Evolutionary conservation across 2,888 invertebrate species (phyloP).

Genomic region (Aplocera efformata): DNA sequence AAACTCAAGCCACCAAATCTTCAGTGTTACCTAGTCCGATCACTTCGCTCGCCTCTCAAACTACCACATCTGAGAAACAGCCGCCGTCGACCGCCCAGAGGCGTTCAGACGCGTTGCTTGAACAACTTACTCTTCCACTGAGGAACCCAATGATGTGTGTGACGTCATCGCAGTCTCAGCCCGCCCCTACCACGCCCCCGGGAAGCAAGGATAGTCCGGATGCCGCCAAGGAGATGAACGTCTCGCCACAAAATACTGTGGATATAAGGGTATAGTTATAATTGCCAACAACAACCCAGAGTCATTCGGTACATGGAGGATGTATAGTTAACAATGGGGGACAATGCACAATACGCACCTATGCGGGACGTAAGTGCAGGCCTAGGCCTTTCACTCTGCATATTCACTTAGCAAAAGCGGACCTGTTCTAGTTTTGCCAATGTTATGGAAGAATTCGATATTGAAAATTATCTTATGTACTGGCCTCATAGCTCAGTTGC

Average conservation of each 20-base stretch:
- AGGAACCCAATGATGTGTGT: constrained; percentile 54
- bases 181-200: constrained; percentile 47
- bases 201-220: constrained; percentile 66
- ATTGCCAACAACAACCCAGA: constrained; percentile 1
- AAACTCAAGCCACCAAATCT: constrained; percentile 61
- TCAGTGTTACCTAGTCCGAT: constrained; percentile 67
- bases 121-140: constrained; percentile 68
- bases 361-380: too few species aligned
- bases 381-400: too few species aligned
- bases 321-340: too few species aligned
- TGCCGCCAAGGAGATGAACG: constrained; percentile 53
- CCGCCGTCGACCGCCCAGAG: constrained; percentile 63
- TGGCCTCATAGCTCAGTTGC: too few species aligned
- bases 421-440: too few species aligned
- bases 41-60: constrained; percentile 63
- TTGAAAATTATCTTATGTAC: too few species aligned
- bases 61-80: constrained; percentile 58
- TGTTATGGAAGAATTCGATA: too few species aligned
- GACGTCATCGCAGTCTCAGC: constrained; percentile 41
- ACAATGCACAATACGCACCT: too few species aligned
- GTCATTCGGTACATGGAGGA: too few species aligned
- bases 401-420: too few species aligned
- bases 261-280: constrained; percentile 62
- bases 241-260: constrained; percentile 52
- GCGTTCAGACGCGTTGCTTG: constrained; percentile 68